Evolutionary conservation across 2,888 invertebrate species (phyloP), one percentile per base, ranked within the genome.

Genomic region (Drosophila maculinotata): DNA sequence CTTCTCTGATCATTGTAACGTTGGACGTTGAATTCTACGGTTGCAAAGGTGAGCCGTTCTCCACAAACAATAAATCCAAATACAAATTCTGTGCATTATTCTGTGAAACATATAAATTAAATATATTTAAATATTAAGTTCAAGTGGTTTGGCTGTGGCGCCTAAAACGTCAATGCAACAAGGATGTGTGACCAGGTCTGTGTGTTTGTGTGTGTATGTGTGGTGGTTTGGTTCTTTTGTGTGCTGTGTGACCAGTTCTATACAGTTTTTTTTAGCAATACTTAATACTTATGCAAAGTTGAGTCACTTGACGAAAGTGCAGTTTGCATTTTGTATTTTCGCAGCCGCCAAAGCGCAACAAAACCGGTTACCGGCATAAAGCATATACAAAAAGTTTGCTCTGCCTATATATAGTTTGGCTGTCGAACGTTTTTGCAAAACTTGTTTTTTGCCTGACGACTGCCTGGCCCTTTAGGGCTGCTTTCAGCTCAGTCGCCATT

Each of bases 11-110:
- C 91, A 91, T 91, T 91, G 90, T 91, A 90, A 83, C 90, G 91
- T 91, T 90, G 90, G 89, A 90, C 91, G 91, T 91, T 91, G 91
- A 90, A 90, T 91, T 90, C 90, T 90, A 87, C 91, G 91, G 91
- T 91, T 90, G 91, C 89, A 87, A 90, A 84, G 83, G 83, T 83
- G 83, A 83, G 83, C 87, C 79, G 86, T 79, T 81, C 83, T 79
- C 81, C 76, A 68, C 73, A 69, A 67, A 48, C 59, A 71, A 63
- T 17, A 54, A 66, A 74, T 36, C n/a, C 14, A 45, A 57, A 59
- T 44, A 59, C 1, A 25, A 53, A 57, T 39, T 38, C 41, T 42
- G 58, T 39, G 51, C 44, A 30, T 48, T 38, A 59, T 48, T 58
- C 39, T 51, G 49, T 20, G 68, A 54, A 51, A 53, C 39, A 45